Evolutionary conservation across 2,888 invertebrate genomes (phyloP), one percentile per base, ranked within the genome.

Genomic region (Dasysyrphus albostriatus): DNA sequence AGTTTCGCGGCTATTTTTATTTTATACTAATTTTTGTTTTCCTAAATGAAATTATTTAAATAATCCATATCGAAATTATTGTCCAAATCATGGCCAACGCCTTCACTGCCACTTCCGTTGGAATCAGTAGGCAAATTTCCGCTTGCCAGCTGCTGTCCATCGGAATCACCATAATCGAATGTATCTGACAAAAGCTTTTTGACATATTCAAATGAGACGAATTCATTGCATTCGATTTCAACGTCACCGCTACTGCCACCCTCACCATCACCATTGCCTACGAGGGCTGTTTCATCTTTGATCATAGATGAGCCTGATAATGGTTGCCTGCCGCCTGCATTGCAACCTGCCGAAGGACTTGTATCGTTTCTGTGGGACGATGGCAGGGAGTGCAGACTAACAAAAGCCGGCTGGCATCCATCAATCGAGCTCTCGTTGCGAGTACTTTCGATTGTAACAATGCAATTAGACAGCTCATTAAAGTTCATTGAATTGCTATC

Each of bases 391-490:
- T 72, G 70, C 5, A 54, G 37, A 5, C 58, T 32, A 73, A 77
- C 76, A 39, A 78, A 83, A 72, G 72, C 70, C 16, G 89, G 81
- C 37, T 87, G 83, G 76, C 88, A 87, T 79, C 77, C 88, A 73
- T 88, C 89, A 88, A 89, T 89, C 73, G 89, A 88, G 88, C 88
- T 89, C 88, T 89, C 90, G 70, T 88, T 90, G 88, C 90, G 92
- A 89, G 89, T 91, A 89, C 89, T 89, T 89, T 92, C 92, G 89
- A 92, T 93, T 90, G 92, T 92, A 88, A 92, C 92, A 89, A 93
- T 92, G 90, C 93, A 93, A 91, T 93, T 92, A 89, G 93, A 92
- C 91, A 93, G 91, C 90, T 93, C 93, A 91, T 93, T 92, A 91
- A 93, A 93, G 91, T 93, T 92, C 92, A 93, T 93, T 90, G 92